A percentile compares a stretch with the other conserved stretches of the same genome.
Conservation (phyloP, 2,888 invertebrate species). For the Hartigia nigra region DNA sequence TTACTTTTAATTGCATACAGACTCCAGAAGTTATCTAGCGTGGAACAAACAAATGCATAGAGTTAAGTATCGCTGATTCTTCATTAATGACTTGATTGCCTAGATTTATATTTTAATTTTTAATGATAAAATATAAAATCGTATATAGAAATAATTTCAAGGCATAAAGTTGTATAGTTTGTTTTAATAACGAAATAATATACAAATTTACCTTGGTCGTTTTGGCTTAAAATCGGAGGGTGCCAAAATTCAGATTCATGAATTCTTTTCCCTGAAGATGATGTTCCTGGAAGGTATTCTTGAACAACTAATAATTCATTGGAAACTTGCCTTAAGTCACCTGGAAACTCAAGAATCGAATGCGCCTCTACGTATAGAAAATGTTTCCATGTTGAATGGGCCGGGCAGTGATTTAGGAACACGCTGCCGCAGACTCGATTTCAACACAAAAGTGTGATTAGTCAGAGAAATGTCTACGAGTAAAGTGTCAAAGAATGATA, state of each 20-base stretch:
- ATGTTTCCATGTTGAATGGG: background rate
- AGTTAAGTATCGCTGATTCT: background rate
- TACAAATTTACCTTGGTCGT: background rate
- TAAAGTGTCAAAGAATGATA: constrained; percentile 21
- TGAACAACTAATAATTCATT: background rate
- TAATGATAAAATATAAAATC: background rate
- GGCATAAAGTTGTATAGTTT: background rate
- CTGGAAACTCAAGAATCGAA: background rate
- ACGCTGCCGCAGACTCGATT: background rate
- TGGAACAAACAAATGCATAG: background rate
- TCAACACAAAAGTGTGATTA: constrained; percentile 16
- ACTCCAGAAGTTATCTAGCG: background rate
- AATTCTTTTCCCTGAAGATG: too few relatives aligned
- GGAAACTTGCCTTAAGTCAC: background rate
- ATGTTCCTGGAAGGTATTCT: background rate
- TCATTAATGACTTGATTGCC: background rate
- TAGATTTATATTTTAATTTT: background rate
- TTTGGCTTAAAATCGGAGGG: background rate
- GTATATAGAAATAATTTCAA: background rate
- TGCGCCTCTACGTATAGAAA: background rate
- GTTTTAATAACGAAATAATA: background rate
- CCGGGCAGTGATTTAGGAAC: background rate
- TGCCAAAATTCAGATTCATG: background rate
- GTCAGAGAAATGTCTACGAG: constrained; percentile 12
- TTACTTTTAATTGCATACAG: background rate